Percentiles rank a stretch among this genome's conserved stretches.
Conservation (phyloP, 2,113 vertebrate species). For the Orientallactaga bullata region DNA sequence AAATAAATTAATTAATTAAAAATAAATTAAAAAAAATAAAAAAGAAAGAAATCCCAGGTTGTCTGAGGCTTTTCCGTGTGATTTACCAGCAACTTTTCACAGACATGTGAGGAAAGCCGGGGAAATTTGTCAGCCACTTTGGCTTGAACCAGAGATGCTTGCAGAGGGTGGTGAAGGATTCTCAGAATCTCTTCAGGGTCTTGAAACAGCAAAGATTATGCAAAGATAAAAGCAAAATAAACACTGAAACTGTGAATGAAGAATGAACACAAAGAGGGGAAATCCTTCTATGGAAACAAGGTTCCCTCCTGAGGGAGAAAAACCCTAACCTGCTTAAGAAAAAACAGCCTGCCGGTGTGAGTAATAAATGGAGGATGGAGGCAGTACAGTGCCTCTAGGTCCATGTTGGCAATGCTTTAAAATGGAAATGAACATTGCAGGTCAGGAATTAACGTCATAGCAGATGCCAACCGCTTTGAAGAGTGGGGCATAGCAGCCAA, state of each 20-base stretch:
- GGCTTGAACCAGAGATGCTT: conserved; percentile 1
- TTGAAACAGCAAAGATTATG: conserved; percentile 36
- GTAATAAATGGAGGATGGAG: not conserved
- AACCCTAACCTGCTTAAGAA: conserved; percentile 37
- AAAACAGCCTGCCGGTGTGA: not conserved
- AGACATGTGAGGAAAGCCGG: not conserved
- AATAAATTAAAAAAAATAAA: too few relatives aligned
- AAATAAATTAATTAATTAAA: too few relatives aligned
- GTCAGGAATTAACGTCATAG: not conserved
- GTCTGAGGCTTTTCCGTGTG: not conserved
- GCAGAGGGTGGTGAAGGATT: conserved; percentile 6
- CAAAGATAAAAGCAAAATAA: conserved; percentile 68
- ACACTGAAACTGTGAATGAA: conserved; percentile 60
- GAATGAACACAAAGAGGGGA: conserved; percentile 73
- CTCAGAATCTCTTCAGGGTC: not conserved
- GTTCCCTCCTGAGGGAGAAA: conserved; percentile 58
- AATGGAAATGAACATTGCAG: conserved; percentile 13
- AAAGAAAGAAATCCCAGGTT: not conserved
- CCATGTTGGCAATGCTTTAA: not conserved
- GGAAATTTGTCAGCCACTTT: conserved; percentile 27
- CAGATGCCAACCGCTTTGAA: not conserved
- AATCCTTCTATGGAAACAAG: conserved; percentile 72
- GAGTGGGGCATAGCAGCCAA: not conserved
- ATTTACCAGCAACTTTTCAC: conserved; percentile 33
- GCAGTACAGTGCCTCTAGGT: not conserved